phyloP scores from a whole-genome alignment of 2,888 invertebrate species.

The Drosophila pseudotalamancana region DNA sequence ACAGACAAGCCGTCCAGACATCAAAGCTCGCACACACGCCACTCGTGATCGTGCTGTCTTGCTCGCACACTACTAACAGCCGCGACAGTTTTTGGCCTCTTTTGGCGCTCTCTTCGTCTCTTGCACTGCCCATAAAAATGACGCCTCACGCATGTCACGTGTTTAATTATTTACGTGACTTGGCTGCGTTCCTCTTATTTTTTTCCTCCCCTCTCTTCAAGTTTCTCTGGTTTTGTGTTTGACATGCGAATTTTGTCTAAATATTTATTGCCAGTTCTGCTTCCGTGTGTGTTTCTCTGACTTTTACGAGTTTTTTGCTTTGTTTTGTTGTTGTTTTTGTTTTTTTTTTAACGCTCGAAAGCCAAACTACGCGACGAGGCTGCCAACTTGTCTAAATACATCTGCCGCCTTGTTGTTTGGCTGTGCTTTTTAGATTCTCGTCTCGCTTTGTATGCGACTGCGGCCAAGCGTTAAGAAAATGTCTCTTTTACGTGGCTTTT shows the following conservation, averaged over 20 bases:
- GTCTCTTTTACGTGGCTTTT: slow-evolving; percentile 34
- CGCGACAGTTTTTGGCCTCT: slow-evolving; percentile 33
- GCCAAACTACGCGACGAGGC: slow-evolving; percentile 37
- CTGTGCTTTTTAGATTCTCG: slow-evolving; percentile 2
- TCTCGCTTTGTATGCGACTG: slow-evolving; percentile 8
- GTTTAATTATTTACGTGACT: slow-evolving; percentile 85
- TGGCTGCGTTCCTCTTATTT: slow-evolving; percentile 70
- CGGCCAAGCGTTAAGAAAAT: slow-evolving; percentile 43
- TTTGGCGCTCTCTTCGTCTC: not conserved
- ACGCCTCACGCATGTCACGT: slow-evolving; percentile 84
- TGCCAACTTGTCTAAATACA: slow-evolving; percentile 52
- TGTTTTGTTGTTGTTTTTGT: not conserved
- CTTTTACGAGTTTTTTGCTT: slow-evolving; percentile 47
- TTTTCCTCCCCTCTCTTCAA: not conserved
- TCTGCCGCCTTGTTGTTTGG: not conserved
- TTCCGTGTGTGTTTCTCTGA: slow-evolving; percentile 27
- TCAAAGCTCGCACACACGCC: slow-evolving; percentile 26
- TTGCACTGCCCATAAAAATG: slow-evolving; percentile 35
- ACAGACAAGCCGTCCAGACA: slow-evolving; percentile 39
- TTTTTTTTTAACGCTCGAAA: slow-evolving; percentile 7
- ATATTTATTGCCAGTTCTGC: slow-evolving; percentile 74
- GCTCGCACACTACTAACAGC: not conserved
- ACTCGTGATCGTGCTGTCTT: not conserved
- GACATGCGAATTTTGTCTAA: slow-evolving; percentile 71
- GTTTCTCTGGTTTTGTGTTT: slow-evolving; percentile 46